Percentiles rank a stretch among this genome's conserved stretches.
phyloP scores from a whole-genome alignment of 1,140 invertebrate genomes.

The Apis florea region DNA sequence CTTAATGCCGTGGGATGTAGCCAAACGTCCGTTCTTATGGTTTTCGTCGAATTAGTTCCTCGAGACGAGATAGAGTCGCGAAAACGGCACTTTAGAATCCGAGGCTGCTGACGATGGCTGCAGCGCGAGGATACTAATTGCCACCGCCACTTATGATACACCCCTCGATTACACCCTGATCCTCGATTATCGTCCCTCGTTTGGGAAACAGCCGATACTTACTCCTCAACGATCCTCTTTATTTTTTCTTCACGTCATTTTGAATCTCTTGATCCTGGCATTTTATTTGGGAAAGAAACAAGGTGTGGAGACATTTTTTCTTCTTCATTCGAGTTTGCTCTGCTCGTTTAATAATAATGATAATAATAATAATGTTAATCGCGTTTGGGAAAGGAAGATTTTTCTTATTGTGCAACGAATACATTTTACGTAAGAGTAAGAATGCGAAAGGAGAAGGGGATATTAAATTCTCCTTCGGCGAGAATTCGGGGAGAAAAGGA shows the following conservation, averaged over 20 bases:
- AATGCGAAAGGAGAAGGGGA: too few species aligned
- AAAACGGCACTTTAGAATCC: constrained; percentile 23
- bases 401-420: too few species aligned
- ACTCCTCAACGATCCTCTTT: not conserved
- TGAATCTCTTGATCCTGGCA: not conserved
- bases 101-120: constrained; percentile 35
- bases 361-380: too few species aligned
- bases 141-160: constrained; percentile 22
- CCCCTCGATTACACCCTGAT: constrained; percentile 28
- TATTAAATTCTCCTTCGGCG: too few species aligned
- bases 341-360: too few species aligned
- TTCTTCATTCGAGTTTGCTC: too few species aligned
- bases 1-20: constrained; percentile 33
- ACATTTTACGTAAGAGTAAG: too few species aligned
- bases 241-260: accelerated
- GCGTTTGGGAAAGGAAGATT: too few species aligned
- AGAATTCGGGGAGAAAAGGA: not conserved
- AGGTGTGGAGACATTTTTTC: too few species aligned
- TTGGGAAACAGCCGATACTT: not conserved
- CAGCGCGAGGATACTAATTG: constrained; percentile 44
- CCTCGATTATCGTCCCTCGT: constrained; percentile 31
- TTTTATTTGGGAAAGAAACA: too few species aligned
- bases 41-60: constrained; percentile 45
- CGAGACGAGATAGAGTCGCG: constrained; percentile 36
- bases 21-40: constrained; percentile 49